Evolutionary conservation across 2,113 vertebrate genomes (phyloP).

Genomic region (Pelecanus crispus): DNA sequence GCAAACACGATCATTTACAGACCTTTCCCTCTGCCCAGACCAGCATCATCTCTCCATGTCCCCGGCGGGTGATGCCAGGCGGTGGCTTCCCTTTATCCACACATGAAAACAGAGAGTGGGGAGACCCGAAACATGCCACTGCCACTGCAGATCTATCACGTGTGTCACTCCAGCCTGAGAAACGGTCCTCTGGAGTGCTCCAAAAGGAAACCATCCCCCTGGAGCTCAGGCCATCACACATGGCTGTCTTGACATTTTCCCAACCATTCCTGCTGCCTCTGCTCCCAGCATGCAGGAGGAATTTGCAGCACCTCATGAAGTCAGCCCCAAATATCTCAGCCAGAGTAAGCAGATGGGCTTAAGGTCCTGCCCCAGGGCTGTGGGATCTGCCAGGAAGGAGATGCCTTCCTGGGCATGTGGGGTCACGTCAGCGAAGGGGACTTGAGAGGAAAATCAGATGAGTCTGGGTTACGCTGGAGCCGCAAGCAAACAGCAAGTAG

Average conservation of each 20-base stretch:
- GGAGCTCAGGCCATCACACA: not conserved
- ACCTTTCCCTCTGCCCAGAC: not conserved
- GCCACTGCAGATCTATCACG: not conserved
- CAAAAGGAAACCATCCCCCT: not conserved
- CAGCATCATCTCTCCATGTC: not conserved
- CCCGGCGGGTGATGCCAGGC: not conserved
- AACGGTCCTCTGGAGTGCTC: not conserved
- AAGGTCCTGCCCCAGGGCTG: not conserved
- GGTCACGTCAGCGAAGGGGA: rapidly evolving
- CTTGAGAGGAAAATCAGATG: not conserved
- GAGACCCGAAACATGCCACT: not conserved
- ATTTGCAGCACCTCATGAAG: not conserved
- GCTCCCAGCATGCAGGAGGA: rapidly evolving
- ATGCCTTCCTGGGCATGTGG: rapidly evolving
- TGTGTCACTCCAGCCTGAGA: not conserved
- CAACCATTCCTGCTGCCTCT: not conserved
- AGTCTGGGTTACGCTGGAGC: rapidly evolving
- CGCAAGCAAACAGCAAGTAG: not conserved
- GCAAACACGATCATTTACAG: not conserved
- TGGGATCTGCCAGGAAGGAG: not conserved
- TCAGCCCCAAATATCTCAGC: not conserved
- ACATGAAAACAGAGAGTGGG: not conserved
- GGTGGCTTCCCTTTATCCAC: not conserved
- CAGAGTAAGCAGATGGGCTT: not conserved
- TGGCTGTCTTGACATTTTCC: not conserved